Percentiles rank a stretch among this genome's conserved stretches.
These are phyloP conservation scores for Empis livida DNA, from an alignment of 2,888 invertebrate genomes.

Conservation along the genomic window DNA sequence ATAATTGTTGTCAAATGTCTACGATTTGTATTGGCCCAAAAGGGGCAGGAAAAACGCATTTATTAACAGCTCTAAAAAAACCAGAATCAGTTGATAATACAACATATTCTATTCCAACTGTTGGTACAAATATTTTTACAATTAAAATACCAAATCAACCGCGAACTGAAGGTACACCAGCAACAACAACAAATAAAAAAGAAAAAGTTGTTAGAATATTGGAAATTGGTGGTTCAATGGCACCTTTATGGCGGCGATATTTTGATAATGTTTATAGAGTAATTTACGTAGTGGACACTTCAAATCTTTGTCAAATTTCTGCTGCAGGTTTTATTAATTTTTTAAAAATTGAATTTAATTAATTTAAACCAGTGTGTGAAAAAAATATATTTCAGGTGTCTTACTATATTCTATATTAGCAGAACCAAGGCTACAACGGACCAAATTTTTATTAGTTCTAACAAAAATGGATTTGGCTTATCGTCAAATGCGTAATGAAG, in stretches of 20 bases:
- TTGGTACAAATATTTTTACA: conserved; percentile 64
- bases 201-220: conserved; percentile 45
- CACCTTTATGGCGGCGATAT: conserved; percentile 68
- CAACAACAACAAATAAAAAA: conserved; percentile 31
- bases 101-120: conserved; percentile 64
- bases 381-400: conserved; percentile 52
- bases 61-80: conserved; percentile 60
- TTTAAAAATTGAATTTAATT: background rate
- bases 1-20: conserved; percentile 19
- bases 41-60: conserved; percentile 68
- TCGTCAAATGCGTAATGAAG: conserved; percentile 76
- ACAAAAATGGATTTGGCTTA: conserved; percentile 79
- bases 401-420: conserved; percentile 63
- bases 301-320: conserved; percentile 75
- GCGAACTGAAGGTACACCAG: conserved; percentile 2
- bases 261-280: conserved; percentile 52
- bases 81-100: conserved; percentile 59
- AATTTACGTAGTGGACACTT: conserved; percentile 70
- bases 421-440: conserved; percentile 52
- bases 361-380: background rate
- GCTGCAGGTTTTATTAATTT: conserved; percentile 44
- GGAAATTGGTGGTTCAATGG: conserved; percentile 73
- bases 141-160: conserved; percentile 40
- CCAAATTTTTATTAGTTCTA: conserved; percentile 58
- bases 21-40: conserved; percentile 64